Conservation (phyloP, 35 echinoderm and acorn worm genomes). For the Apostichopus parvimensis region DNA sequence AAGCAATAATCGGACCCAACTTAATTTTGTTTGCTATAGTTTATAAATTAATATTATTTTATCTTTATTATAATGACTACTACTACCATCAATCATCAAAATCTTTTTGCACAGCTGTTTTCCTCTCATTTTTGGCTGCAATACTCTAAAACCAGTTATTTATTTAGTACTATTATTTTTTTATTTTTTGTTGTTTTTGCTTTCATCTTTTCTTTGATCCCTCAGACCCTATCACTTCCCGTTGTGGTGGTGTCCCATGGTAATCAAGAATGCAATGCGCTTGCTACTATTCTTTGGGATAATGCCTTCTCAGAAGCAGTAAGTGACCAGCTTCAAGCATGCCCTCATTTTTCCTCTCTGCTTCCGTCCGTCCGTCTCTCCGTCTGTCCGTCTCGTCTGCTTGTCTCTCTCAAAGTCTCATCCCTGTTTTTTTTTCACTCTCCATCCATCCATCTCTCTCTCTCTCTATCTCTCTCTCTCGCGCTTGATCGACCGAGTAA, state of each 20-base stretch:
- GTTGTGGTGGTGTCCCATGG: constrained; percentile 99
- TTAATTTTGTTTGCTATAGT: background rate
- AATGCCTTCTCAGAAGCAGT: constrained; percentile 99
- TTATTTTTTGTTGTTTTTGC: constrained; percentile 45
- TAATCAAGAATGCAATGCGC: constrained; percentile 99
- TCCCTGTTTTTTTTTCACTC: background rate
- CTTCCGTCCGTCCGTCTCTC: background rate
- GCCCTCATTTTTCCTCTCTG: constrained; percentile 36
- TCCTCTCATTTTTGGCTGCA: constrained; percentile 38
- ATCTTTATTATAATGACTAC: too few species aligned
- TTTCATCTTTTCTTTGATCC: constrained; percentile 64
- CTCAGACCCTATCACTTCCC: constrained; percentile 92
- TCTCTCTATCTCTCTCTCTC: background rate
- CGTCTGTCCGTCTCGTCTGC: constrained; percentile 11
- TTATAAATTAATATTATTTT: background rate
- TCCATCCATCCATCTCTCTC: background rate
- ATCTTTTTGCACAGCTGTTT: constrained; percentile 47
- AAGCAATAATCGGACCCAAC: background rate
- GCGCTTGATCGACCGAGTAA: background rate
- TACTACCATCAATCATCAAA: background rate
- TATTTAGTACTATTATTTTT: constrained; percentile 1
- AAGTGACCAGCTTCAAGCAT: constrained; percentile 66
- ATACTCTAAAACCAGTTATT: constrained; percentile 8
- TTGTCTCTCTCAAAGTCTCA: constrained; percentile 4
- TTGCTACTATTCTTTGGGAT: constrained; percentile 99